phyloP scores from a whole-genome alignment of 2,113 vertebrate species.

The Eudyptes chrysolophus region DNA sequence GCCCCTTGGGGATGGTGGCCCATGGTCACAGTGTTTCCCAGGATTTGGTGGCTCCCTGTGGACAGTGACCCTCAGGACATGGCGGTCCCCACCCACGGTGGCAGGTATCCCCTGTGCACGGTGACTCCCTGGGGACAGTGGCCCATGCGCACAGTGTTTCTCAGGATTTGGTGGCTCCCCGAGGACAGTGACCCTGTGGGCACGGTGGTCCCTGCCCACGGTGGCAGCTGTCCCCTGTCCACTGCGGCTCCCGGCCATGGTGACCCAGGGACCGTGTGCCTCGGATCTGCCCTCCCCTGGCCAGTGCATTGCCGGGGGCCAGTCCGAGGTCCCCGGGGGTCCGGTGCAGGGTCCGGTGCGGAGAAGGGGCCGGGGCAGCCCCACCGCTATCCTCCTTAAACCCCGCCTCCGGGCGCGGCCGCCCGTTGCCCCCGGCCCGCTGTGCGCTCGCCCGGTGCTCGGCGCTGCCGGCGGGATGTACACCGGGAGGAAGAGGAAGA shows the following conservation, averaged over 20 bases:
- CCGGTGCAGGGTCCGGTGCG: neutral
- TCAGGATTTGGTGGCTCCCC: neutral
- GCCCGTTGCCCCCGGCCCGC: too few relatives aligned
- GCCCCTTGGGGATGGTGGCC: neutral
- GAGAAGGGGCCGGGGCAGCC: neutral
- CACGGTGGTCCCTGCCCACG: too few relatives aligned
- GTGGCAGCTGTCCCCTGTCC: neutral
- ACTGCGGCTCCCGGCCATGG: neutral
- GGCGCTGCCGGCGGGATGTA: neutral
- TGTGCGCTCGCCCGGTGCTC: neutral
- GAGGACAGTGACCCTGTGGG: neutral
- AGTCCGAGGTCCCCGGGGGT: neutral
- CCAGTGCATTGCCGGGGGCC: neutral
- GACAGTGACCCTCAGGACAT: too few relatives aligned
- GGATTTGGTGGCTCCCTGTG: too few relatives aligned
- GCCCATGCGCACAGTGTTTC: too few relatives aligned
- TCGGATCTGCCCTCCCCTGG: too few relatives aligned
- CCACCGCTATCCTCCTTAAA: neutral
- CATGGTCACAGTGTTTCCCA: too few relatives aligned
- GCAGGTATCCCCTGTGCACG: too few relatives aligned
- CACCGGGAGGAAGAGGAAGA: slow-evolving; percentile 39
- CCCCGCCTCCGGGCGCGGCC: neutral
- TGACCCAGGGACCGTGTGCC: too few relatives aligned
- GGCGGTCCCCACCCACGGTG: too few relatives aligned
- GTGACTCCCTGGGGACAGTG: neutral